Evolutionary conservation across 1,140 invertebrate species (phyloP), one percentile per base, ranked within the genome.

Genomic region (Artemia franciscana): DNA sequence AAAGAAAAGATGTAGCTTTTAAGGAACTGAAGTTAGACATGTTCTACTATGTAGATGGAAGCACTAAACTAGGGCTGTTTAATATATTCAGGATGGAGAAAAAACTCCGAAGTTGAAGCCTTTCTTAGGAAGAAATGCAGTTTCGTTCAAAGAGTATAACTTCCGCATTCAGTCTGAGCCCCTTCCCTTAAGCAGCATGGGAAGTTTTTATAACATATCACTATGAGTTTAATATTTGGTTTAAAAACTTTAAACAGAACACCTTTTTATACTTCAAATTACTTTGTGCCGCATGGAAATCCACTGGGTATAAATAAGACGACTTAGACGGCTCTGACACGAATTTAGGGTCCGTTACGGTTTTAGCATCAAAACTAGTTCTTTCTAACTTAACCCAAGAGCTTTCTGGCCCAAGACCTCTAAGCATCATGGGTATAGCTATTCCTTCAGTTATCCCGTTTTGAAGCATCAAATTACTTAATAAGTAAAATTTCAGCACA

Each of bases 381-480:
- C 65, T 65, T 26, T 61, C 60, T 9, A 69, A 59, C 9, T 64
- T 64, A 25, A 66, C 39, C 68, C 68, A 69, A 5, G 67, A 64
- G 0, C 25, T 21, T 56, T 69, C 64, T 4, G 57, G 24, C 4
- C 65, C 63, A 15, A 70, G 63, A 18, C 69, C 69, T 21, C 66
- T 63, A 26, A 70, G 67, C 7, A 70, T 59, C 7, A 70, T 58
- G 1, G 69, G 69, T 51, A 70, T 60, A 9, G 68, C 69, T 4
- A 70, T 57, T 59, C 70, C 68, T 27, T 70, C 68, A 62, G 68
- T 68, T 7, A 70, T 68, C 23, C 67, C 69, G 39, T 69, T 65
- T 58, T 70, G 69, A n/a, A 70, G 63, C 15, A 70, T 62, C 2
- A 70, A 62, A 62, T 69, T 70, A 63, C 68, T 69, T 39, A 70